Percentiles rank a stretch among this genome's conserved stretches.
Evolutionary conservation across 2,888 invertebrate species (phyloP).

Genomic region (Calameuta pallipes): DNA sequence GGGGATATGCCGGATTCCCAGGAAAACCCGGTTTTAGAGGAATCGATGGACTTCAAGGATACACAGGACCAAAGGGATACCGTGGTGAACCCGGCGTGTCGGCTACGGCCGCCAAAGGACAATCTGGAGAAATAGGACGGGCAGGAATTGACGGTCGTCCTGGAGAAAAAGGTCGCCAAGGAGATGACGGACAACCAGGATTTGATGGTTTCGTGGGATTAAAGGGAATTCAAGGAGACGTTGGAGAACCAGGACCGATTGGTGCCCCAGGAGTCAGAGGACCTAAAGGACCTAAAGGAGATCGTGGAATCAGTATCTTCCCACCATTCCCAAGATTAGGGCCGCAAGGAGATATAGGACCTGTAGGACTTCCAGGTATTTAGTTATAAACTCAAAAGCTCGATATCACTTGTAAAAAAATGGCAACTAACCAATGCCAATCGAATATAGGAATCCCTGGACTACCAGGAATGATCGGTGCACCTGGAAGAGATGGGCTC

Average conservation of each 20-base stretch:
- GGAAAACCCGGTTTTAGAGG: slow-evolving; percentile 74
- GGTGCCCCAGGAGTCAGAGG: slow-evolving; percentile 66
- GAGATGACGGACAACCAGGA: slow-evolving; percentile 60
- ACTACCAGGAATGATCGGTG: slow-evolving; percentile 71
- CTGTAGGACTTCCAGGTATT: slow-evolving; percentile 69
- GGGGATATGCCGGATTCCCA: slow-evolving; percentile 71
- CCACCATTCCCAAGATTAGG: slow-evolving; percentile 60
- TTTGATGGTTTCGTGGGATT: slow-evolving; percentile 51
- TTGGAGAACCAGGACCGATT: slow-evolving; percentile 67
- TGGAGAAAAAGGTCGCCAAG: slow-evolving; percentile 57
- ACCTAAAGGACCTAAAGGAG: slow-evolving; percentile 61
- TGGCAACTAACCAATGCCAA: slow-evolving; percentile 1
- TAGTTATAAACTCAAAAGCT: slow-evolving; percentile 18
- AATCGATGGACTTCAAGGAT: slow-evolving; percentile 74
- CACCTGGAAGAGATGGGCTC: slow-evolving; percentile 75
- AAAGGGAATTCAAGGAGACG: slow-evolving; percentile 62
- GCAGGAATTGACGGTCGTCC: slow-evolving; percentile 52
- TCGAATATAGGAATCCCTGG: slow-evolving; percentile 67
- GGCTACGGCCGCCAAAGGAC: slow-evolving; percentile 65
- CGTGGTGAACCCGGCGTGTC: slow-evolving; percentile 73
- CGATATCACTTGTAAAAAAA: not conserved
- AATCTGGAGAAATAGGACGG: slow-evolving; percentile 62
- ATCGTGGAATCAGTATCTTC: slow-evolving; percentile 57
- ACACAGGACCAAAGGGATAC: slow-evolving; percentile 70
- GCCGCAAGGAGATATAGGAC: slow-evolving; percentile 72